Evolutionary conservation across 2,797 vertebrate species (phyloP), one percentile per base, ranked within the genome.

Genomic region (Hemibagrus guttatus): DNA sequence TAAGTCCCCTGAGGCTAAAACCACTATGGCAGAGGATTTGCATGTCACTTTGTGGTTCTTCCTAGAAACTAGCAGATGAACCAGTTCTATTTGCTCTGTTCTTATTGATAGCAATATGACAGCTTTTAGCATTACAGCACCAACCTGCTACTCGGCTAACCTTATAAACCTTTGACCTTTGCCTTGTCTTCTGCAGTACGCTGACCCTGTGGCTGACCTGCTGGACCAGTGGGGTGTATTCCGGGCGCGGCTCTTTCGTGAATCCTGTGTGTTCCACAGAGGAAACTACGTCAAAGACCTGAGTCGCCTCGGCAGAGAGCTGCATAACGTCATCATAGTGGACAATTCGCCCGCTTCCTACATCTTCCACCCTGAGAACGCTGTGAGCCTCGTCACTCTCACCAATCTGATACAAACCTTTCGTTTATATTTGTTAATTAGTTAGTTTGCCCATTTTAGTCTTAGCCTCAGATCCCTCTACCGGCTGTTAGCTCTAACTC

Each of bases 271-370:
- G 91, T 99, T 99, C 93, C 98, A 99, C 90, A 93, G 98, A 90
- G 98, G 98, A 72, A 99, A 99, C 95, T 99, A 99, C 0, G 98
- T 99, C 81, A 99, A 99, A 94, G 98, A 99, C 93, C 95, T 99
- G 87, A 99, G 98, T 89, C 97, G 97, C 74, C 95, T 99, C 54
- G 98, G 98, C 52, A 96, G 98, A 92, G 98, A 99, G 92, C 96
- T 99, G 94, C 96, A 92, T 94, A 98, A 97, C 88, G 97, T 99
- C 90, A 97, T 99, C 91, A 99, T 99, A 21, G 95, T 99, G 14
- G 98, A 99, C 94, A 99, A 99, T 91, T 99, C 98, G 21, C 98
- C 98, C 2, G 81, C 81, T 1, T 82, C 81, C 64, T 82, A 82
- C 93, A 98, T 98, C 95, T 99, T 99, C 95, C 98, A 99, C 89